Base-by-base conservation (phyloP, 2,797 vertebrate genomes). In the Lindbergichthys nudifrons region DNA sequence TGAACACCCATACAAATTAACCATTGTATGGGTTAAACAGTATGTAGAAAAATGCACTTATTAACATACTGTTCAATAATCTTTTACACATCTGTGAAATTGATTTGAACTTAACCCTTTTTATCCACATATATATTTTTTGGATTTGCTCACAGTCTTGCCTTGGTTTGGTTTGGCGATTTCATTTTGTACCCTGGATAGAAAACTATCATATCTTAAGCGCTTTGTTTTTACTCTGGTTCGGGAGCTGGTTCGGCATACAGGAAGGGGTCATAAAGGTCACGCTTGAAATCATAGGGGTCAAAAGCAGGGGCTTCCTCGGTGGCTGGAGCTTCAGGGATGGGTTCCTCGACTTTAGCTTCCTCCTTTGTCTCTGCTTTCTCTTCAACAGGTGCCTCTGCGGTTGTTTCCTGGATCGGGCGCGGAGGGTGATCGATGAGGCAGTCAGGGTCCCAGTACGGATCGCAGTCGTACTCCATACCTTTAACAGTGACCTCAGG, bases 381-480 rank as follows among this genome's bases (percentile, higher is more conserved):
- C 57, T 87, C 86, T 48, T 86, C 79, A 39, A 62, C 80, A 6
- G 73, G 75, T 10, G 64, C 67, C 21, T 61, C 72, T 19, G 80
- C 45, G 0, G 65, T 1, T 3, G 65, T 77, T 65, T 80, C 74
- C 73, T 77, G 73, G 13, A 89, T 48, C 12, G 84, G 86, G 11
- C 71, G 87, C 3, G 91, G 93, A 43, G 90, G 93, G 65, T 91
- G 87, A 73, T 94, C 93, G 1, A 94, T 84, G 71, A 94, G 88
- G 83, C 94, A 95, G 92, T 95, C 93, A 0, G 94, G 94, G 45
- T 95, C 94, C 93, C 94, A 95, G 90, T 94, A 94, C 0, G 94
- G 94, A 83, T 95, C 90, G 10, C 94, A 95, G 77, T 94, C 92
- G 6, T 95, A 92, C 86, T 94, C 92, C 89, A 92, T 92, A 3